Conservation (phyloP, 2,888 invertebrate species). For the Dugesia japonica region DNA sequence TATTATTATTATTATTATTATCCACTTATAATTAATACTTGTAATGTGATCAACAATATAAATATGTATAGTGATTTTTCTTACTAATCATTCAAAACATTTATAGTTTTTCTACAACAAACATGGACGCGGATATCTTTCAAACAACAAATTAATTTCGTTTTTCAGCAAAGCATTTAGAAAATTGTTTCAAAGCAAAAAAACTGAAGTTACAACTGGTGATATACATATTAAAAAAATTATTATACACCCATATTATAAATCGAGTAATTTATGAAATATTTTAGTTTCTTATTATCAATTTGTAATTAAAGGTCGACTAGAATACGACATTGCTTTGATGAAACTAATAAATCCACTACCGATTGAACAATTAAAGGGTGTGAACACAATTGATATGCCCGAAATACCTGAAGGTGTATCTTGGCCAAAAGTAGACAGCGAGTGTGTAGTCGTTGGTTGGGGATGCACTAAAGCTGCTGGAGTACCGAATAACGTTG, state of each 20-base stretch:
- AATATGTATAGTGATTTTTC: too few species aligned
- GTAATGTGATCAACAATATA: too few species aligned
- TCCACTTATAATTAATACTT: not conserved
- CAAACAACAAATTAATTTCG: not conserved
- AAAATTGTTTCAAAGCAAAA: not conserved
- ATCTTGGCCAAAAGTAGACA: not conserved
- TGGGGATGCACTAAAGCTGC: not conserved
- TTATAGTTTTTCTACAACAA: not conserved
- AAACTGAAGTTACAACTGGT: not conserved
- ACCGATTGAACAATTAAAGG: not conserved
- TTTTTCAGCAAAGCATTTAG: not conserved
- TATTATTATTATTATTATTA: not conserved
- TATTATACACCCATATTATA: not conserved
- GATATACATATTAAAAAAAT: not conserved
- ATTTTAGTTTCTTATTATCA: too few species aligned
- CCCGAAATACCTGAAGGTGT: not conserved
- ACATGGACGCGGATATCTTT: not conserved
- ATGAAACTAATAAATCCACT: not conserved
- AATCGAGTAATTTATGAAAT: not conserved
- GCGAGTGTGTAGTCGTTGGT: not conserved
- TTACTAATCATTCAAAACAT: too few species aligned
- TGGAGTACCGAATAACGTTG: not conserved
- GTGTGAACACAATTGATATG: not conserved
- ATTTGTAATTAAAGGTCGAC: not conserved
- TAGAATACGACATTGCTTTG: not conserved